A percentile compares a stretch with the other conserved stretches of the same genome.
Conservation (phyloP, 2,888 invertebrate species). For the Seira ritae region DNA sequence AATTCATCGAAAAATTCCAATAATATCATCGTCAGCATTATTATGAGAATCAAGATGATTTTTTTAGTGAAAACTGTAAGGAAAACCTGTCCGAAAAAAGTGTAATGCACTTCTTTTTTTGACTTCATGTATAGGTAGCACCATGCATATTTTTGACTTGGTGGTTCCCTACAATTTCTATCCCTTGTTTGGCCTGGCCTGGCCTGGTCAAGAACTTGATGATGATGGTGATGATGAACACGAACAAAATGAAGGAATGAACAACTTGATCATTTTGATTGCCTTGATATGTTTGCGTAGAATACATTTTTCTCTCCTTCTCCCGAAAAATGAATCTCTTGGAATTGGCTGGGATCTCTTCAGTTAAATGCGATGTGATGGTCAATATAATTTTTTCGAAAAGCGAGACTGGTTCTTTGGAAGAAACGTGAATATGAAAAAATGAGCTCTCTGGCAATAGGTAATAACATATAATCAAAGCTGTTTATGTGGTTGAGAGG, state of each 20-base stretch:
- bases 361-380: too few species aligned
- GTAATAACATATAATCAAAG: conserved; percentile 32
- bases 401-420: conserved; percentile 29
- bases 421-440: conserved; percentile 33
- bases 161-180: too few species aligned
- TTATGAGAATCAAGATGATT: conserved; percentile 1
- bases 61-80: conserved; percentile 23
- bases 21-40: background rate
- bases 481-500: conserved; percentile 15
- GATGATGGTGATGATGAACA: background rate
- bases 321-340: too few species aligned
- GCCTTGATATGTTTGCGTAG: too few species aligned
- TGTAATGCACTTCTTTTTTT: conserved; percentile 28
- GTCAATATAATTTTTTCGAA: conserved; percentile 13
- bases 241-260: background rate
- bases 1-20: conserved; percentile 23
- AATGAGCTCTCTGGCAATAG: conserved; percentile 16
- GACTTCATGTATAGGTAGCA: background rate
- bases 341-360: too few species aligned
- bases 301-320: too few species aligned
- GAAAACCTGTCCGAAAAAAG: conserved; percentile 42
- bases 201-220: conserved; percentile 3
- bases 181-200: background rate
- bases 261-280: conserved; percentile 23
- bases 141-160: background rate